These are phyloP conservation scores for Hyperoplus lanceolatus DNA, from an alignment of 2,797 vertebrate species.

Conservation along the genomic window DNA sequence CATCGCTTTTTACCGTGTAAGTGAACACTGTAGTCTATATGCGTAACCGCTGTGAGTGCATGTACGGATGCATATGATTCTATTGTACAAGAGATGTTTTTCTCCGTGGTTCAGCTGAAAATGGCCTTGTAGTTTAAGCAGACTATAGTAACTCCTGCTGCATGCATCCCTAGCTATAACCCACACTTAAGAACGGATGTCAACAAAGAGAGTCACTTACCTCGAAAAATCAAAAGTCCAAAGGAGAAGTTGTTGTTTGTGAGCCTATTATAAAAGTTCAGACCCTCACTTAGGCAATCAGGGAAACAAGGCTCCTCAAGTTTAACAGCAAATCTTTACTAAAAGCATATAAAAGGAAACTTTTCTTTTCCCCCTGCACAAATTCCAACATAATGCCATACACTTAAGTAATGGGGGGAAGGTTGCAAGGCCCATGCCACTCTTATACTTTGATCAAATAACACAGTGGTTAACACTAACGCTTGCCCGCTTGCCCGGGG, in stretches of 20 bases:
- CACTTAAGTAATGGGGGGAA: constrained; percentile 67
- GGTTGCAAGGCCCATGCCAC: constrained; percentile 50
- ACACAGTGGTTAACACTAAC: not conserved
- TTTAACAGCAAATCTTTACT: constrained; percentile 86
- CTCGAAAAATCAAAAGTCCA: constrained; percentile 48
- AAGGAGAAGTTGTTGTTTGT: constrained; percentile 51
- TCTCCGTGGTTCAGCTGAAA: not conserved
- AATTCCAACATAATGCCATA: constrained; percentile 70
- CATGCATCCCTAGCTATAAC: constrained; percentile 1
- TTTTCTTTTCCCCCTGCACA: constrained; percentile 45
- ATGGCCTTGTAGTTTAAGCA: not conserved
- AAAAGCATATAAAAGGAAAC: constrained; percentile 81
- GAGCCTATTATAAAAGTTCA: constrained; percentile 71
- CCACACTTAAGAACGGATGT: constrained; percentile 5
- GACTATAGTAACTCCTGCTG: constrained; percentile 17
- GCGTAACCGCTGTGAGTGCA: not conserved
- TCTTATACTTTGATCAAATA: constrained; percentile 64
- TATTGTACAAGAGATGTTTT: not conserved
- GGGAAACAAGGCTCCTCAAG: constrained; percentile 52
- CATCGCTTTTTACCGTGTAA: not conserved
- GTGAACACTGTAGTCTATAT: not conserved
- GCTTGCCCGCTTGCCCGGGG: no score
- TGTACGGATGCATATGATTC: not conserved
- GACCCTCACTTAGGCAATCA: constrained; percentile 52
- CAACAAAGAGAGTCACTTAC: constrained; percentile 35